These are phyloP conservation scores for Macaca mulatta DNA, from an alignment of 2,113 vertebrate species.

Conservation along the genomic window DNA sequence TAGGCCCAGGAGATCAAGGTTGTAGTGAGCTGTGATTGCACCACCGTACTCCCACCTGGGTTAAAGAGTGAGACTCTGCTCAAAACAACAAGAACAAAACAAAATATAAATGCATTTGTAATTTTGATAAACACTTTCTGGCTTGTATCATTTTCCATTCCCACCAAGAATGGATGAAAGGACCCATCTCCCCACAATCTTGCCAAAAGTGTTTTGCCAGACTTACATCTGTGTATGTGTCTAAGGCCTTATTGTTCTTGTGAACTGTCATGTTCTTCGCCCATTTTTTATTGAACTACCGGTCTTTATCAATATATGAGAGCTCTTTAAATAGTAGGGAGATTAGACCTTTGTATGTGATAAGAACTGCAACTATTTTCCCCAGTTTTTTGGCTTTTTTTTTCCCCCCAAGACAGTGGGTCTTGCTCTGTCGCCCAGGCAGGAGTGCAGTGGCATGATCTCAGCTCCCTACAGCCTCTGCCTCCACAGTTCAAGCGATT, in stretches of 20 bases:
- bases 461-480: too few relatives aligned
- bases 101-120: neutral
- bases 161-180: neutral
- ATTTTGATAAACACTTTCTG: conserved; percentile 15
- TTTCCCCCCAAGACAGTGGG: too few relatives aligned
- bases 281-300: neutral
- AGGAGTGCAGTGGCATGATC: too few relatives aligned
- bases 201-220: neutral
- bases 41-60: too few relatives aligned
- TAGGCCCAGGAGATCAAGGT: too few relatives aligned
- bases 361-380: conserved; percentile 38
- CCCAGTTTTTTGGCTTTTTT: neutral
- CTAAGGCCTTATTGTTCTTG: neutral
- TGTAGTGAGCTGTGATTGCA: too few relatives aligned
- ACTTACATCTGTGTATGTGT: neutral
- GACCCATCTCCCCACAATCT: neutral
- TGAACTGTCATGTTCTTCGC: neutral
- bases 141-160: conserved; percentile 4
- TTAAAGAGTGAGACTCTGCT: too few relatives aligned
- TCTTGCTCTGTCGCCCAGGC: too few relatives aligned
- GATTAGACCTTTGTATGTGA: neutral
- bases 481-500: too few relatives aligned
- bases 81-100: too few relatives aligned
- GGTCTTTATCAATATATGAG: neutral
- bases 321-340: neutral